Evolutionary conservation across 2,888 invertebrate genomes (phyloP), one percentile per base, ranked within the genome.

Genomic region (Alloscopus bannaensis): DNA sequence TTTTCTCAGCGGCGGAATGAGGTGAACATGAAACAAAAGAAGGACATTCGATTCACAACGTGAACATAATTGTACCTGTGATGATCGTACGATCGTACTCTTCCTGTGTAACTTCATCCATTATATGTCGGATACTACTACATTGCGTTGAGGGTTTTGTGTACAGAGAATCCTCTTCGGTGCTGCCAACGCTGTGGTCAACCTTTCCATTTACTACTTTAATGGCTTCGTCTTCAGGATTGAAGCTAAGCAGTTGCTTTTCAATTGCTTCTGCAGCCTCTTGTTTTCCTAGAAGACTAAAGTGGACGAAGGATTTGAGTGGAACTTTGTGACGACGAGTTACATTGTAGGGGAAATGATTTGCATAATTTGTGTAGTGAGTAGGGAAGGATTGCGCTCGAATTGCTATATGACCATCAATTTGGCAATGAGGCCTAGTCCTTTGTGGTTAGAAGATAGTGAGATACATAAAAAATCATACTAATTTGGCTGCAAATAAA

Each of bases 21-120:
- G 22, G 22, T 73, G 11, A 64, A 73, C 22, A 55, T 73, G 55
- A 73, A 64, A 18, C 64, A 69, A 28, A 16, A 40, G 28, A 76
- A 76, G 29, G 77, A 69, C 50, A 77, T 77, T 26, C n/a, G 77
- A 62, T 60, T 64, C 6, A n/a, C n/a, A n/a, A n/a, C 3, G 69
- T 69, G 24, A 62, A 66, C 42, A 77, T 77, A 70, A 70, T 77
- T 70, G 50, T 70, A 20, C 77, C 77, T 42, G 69, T 69, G 22
- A 64, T 77, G 6, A 28, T 76, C 29, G 76, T 76, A 6, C 64
- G 6, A 28, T 76, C 29, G 76, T 76, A 6, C 64, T 77, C 20
- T 70, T 69, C 40, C 26, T 77, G 20, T 77, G 77, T 52, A 77
- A 77, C 22, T 64, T 77, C 28, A 31, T 50, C 22, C 77, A 69